phyloP scores from a whole-genome alignment of 1,140 invertebrate genomes.

The Trichogramma pretiosum region DNA sequence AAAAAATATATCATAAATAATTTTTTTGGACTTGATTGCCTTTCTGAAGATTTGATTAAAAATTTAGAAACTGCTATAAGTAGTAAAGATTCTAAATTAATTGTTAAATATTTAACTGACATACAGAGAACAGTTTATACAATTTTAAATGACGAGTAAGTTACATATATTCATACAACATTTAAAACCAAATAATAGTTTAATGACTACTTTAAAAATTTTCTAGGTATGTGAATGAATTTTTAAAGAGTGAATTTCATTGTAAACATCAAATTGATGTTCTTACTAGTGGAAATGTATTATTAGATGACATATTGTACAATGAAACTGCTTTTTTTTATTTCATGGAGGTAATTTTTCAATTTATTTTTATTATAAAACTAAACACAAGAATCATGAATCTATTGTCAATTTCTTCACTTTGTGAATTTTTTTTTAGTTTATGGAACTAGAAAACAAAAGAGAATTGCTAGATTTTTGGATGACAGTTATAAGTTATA shows the following conservation, averaged over 20 bases:
- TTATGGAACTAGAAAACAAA: slow-evolving; percentile 79
- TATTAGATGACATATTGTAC: slow-evolving; percentile 76
- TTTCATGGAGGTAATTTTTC: slow-evolving; percentile 73
- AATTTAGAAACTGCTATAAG: slow-evolving; percentile 41
- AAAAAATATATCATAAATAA: slow-evolving; percentile 47
- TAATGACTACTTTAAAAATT: slow-evolving; percentile 7
- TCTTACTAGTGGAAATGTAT: slow-evolving; percentile 66
- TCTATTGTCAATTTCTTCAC: background rate
- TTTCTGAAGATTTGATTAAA: slow-evolving; percentile 37
- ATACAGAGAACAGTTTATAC: slow-evolving; percentile 35
- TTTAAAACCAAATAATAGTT: background rate
- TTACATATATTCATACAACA: slow-evolving; percentile 9
- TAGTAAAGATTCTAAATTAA: slow-evolving; percentile 29
- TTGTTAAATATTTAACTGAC: slow-evolving; percentile 31
- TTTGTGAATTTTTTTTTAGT: slow-evolving; percentile 45
- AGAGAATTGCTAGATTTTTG: slow-evolving; percentile 79
- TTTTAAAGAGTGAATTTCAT: slow-evolving; percentile 67
- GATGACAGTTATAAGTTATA: slow-evolving; percentile 80
- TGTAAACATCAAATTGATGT: slow-evolving; percentile 87
- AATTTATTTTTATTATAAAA: background rate
- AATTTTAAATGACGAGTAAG: slow-evolving; percentile 38
- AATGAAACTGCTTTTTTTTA: slow-evolving; percentile 85
- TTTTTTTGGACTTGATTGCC: slow-evolving; percentile 34
- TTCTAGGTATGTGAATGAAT: slow-evolving; percentile 60
- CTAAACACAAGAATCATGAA: slow-evolving; percentile 1